Conservation (phyloP, 2,113 vertebrate genomes). For the Tyto alba region DNA sequence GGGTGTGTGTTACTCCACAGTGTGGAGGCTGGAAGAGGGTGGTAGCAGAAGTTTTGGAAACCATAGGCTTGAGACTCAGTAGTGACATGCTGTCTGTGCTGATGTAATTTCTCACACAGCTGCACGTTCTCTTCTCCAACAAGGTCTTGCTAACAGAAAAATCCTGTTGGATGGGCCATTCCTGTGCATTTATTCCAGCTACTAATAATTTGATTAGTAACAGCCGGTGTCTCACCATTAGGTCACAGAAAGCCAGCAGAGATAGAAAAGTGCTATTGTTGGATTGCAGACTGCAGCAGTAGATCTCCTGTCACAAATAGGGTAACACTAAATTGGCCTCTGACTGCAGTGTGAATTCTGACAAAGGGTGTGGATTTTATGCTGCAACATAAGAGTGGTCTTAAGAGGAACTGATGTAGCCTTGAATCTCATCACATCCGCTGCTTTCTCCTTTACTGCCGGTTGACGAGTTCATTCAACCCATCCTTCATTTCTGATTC, state of each 20-base stretch:
- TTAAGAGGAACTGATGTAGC: background rate
- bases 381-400: rapidly evolving
- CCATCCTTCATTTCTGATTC: background rate
- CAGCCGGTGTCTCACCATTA: background rate
- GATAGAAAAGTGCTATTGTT: background rate
- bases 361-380: background rate
- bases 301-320: background rate
- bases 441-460: background rate
- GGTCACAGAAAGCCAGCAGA: background rate
- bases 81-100: rapidly evolving
- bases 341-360: background rate
- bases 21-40: background rate
- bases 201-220: background rate
- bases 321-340: background rate
- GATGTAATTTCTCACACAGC: background rate
- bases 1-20: background rate
- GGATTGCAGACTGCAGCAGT: background rate
- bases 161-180: background rate
- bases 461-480: background rate
- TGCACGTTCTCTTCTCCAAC: background rate
- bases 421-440: background rate
- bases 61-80: background rate
- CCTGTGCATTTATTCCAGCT: background rate
- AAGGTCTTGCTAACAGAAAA: background rate
- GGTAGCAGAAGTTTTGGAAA: background rate